Conservation (phyloP, 2,113 vertebrate species). For the Tetrax tetrax region DNA sequence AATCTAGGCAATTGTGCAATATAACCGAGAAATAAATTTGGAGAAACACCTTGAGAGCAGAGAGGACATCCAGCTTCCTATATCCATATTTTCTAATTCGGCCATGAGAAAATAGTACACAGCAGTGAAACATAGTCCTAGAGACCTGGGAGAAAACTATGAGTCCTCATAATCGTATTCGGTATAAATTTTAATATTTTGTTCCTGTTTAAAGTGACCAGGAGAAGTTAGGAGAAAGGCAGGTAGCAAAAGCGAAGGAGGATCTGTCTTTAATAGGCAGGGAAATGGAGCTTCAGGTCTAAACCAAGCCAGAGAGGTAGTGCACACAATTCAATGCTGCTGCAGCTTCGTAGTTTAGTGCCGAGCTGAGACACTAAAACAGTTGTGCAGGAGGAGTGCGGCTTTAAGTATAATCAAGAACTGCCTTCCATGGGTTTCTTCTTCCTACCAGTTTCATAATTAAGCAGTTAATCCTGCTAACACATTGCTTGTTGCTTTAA, state of each 20-base stretch:
- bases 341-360: background rate
- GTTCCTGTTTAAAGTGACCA: background rate
- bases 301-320: background rate
- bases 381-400: background rate
- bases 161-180: background rate
- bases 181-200: background rate
- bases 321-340: background rate
- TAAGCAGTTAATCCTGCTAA: constrained; percentile 11
- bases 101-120: background rate
- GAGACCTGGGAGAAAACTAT: background rate
- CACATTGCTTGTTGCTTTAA: constrained; percentile 16
- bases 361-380: background rate
- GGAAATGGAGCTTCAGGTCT: background rate
- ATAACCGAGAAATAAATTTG: background rate
- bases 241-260: background rate
- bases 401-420: background rate
- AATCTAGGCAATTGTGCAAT: background rate
- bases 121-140: background rate
- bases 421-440: background rate
- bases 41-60: background rate
- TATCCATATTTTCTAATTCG: background rate
- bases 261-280: background rate
- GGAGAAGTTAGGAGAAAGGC: background rate
- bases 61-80: background rate
- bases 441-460: constrained; percentile 9